Evolutionary conservation across 2,797 vertebrate species (phyloP), one percentile per base, ranked within the genome.

Genomic region (Huso huso): DNA sequence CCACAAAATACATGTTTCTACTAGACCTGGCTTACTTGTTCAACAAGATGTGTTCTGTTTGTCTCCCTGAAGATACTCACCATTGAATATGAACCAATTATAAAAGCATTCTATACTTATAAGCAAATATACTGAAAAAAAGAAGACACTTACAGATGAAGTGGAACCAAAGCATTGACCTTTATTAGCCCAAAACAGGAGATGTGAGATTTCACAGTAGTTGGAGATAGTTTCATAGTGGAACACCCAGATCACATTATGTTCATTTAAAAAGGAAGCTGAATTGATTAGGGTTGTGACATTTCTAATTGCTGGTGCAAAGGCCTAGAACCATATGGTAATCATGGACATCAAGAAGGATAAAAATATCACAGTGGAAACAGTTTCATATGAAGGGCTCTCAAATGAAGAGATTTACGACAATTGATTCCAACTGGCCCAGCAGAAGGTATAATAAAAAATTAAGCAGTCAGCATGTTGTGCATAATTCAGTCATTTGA

Each of bases 361-460:
- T 72, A 66, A 78, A 78, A 37, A 72, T 6, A 57, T 61, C 65
- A 80, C 70, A 63, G 62, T 0, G 0, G 71, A 73, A 74, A 74
- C 23, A 61, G 60, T 50, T 0, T 69, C 71, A 74, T 77, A 82
- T 61, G 68, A 72, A 77, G 68, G 12, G 73, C 71, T 75, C 72
- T 76, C 62, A 72, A 69, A 70, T 66, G 68, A 63, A 76, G 61
- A 75, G 61, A 71, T 63, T 71, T 77, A 71, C 75, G 74, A 69
- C 66, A 78, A 73, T 74, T 3, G 76, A 70, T 71, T 68, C 68
- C 71, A 74, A 75, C 52, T 1, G 72, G 63, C 79, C 70, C 71
- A 77, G 75, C 67, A 81, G 74, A 69, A 79, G 75, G 63, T 75
- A 61, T 74, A 76, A 82, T 77, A 72, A 81, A 65, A 83, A 77